A percentile compares a stretch with the other conserved stretches of the same genome.
Conservation (phyloP, 2,888 invertebrate genomes). For the Drosophila phalerata region DNA sequence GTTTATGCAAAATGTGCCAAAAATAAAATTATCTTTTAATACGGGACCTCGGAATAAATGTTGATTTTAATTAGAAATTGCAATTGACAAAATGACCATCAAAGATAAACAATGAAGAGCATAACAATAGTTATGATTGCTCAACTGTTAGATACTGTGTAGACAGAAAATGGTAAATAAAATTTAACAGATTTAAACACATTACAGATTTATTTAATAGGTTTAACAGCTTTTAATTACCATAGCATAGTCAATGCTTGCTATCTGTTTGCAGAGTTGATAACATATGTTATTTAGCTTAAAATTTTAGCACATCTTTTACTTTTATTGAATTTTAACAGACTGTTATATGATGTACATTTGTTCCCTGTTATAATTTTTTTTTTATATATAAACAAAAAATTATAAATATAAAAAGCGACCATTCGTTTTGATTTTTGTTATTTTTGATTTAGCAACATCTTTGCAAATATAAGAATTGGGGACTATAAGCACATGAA, state of each 20-base stretch:
- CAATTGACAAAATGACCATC: background rate
- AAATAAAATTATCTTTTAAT: background rate
- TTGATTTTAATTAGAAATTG: background rate
- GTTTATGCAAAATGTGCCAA: background rate
- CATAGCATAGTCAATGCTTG: background rate
- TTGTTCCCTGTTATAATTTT: background rate
- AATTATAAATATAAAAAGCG: conserved; percentile 2
- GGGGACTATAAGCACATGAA: conserved; percentile 35
- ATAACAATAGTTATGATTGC: background rate
- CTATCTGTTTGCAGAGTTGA: no score
- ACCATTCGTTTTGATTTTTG: conserved; percentile 24
- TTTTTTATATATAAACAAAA: background rate
- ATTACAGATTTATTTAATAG: background rate
- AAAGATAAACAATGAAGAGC: background rate
- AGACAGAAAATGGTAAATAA: background rate
- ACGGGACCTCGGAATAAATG: background rate
- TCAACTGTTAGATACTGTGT: background rate
- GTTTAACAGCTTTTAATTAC: background rate
- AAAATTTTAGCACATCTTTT: background rate
- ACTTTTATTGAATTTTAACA: no score
- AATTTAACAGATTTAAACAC: background rate
- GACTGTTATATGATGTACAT: no score
- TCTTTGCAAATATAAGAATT: conserved; percentile 28
- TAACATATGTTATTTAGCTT: background rate
- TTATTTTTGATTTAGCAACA: conserved; percentile 16